Conservation (phyloP, 2,113 vertebrate species). For the Albula goreensis region DNA sequence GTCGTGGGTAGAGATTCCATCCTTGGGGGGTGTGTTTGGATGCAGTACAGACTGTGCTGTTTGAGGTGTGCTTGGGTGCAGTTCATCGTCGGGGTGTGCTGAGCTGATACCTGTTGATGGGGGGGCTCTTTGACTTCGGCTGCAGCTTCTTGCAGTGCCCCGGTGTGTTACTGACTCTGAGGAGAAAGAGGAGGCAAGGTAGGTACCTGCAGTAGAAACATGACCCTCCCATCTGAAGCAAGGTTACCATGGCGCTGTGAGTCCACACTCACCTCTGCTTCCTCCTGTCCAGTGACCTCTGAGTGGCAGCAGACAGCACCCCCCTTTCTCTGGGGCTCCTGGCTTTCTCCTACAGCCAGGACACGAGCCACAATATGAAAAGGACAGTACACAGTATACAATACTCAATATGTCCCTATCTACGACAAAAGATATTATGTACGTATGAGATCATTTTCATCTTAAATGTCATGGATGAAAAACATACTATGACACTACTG, state of each 20-base stretch:
- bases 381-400: neutral
- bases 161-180: constrained; percentile 62
- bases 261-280: constrained; percentile 76
- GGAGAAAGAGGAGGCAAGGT: neutral
- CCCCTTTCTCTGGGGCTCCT: constrained; percentile 77
- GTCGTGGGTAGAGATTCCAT: too few species aligned
- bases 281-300: constrained; percentile 90
- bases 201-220: neutral
- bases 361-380: neutral
- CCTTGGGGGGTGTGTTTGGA: too few species aligned
- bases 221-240: neutral
- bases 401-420: too few species aligned
- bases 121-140: constrained; percentile 68
- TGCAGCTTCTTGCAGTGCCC: constrained; percentile 57
- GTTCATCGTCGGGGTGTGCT: neutral
- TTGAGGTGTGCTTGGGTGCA: too few species aligned
- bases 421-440: too few species aligned
- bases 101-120: constrained; percentile 55
- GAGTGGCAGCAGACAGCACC: constrained; percentile 86
- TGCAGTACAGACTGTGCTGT: too few species aligned
- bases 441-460: too few species aligned
- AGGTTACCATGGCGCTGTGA: too few species aligned
- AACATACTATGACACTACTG: too few species aligned
- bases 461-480: too few species aligned
- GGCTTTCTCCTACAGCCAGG: constrained; percentile 78